Percentiles rank a stretch among this genome's conserved stretches.
Conservation (phyloP, 2,113 vertebrate species). For the Herpetotheres cachinnans region DNA sequence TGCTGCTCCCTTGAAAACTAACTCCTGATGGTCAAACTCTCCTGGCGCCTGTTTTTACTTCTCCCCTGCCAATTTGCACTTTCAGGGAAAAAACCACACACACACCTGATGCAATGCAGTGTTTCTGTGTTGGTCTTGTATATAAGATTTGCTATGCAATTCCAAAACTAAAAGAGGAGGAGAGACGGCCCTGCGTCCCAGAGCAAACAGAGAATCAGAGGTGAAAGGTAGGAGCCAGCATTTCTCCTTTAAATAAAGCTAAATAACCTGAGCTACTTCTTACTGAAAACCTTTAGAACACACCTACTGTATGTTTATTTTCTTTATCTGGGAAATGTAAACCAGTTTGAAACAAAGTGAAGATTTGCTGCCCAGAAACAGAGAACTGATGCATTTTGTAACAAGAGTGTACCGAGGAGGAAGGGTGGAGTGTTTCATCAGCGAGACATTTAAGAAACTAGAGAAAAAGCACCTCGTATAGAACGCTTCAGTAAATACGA, state of each 20-base stretch:
- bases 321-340: slow-evolving; percentile 14
- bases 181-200: slow-evolving; percentile 21
- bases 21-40: neutral
- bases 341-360: slow-evolving; percentile 13
- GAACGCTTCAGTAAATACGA: slow-evolving; percentile 67
- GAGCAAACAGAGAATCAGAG: slow-evolving; percentile 45
- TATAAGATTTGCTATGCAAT: slow-evolving; percentile 65
- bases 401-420: neutral
- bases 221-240: slow-evolving; percentile 64
- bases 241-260: slow-evolving; percentile 35
- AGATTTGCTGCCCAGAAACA: neutral
- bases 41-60: neutral
- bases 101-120: slow-evolving; percentile 15
- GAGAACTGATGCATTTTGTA: slow-evolving; percentile 27
- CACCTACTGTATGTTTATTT: neutral
- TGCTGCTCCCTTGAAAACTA: slow-evolving; percentile 21
- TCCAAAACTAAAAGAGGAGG: slow-evolving; percentile 47
- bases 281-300: neutral
- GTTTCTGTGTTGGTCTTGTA: slow-evolving; percentile 45
- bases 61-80: neutral
- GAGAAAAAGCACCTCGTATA: slow-evolving; percentile 61
- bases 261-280: slow-evolving; percentile 8
- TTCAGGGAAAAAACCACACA: slow-evolving; percentile 22
- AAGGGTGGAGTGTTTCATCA: slow-evolving; percentile 19
- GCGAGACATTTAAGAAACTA: slow-evolving; percentile 22